Percentiles rank a stretch among this genome's conserved stretches.
Conservation (phyloP, 2,113 vertebrate species). For the Mobula hypostoma region DNA sequence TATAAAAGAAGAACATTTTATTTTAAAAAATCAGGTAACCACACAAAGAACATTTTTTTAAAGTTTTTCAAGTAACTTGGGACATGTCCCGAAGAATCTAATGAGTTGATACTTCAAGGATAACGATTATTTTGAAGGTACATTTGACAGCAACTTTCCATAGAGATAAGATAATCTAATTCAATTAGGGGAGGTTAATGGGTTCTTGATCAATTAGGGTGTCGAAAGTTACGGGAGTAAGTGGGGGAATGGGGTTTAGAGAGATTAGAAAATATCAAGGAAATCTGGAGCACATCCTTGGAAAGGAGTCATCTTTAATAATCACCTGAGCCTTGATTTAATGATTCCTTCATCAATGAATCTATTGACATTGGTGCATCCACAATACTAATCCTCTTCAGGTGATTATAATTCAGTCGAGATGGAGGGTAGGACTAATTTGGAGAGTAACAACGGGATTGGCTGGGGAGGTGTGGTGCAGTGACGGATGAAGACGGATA, state of each 20-base stretch:
- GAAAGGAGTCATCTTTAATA: not conserved
- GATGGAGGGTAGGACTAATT: not conserved
- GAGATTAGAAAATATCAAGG: too few species aligned
- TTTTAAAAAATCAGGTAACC: not conserved
- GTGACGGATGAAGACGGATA: too few species aligned
- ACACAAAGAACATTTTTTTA: not conserved
- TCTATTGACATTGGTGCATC: not conserved
- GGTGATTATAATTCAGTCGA: not conserved
- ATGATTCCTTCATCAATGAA: not conserved
- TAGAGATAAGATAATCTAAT: not conserved
- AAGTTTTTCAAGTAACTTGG: not conserved
- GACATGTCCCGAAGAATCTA: not conserved
- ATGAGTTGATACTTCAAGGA: not conserved
- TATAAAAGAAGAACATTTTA: too few species aligned
- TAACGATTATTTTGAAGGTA: not conserved
- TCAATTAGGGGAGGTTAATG: not conserved
- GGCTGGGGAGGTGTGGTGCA: not conserved
- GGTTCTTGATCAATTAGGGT: too few species aligned
- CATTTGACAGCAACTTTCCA: not conserved
- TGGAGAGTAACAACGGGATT: not conserved
- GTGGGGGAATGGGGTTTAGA: too few species aligned
- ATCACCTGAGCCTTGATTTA: not conserved
- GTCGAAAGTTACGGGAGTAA: too few species aligned
- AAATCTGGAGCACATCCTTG: too few species aligned
- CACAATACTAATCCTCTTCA: not conserved